Base-by-base conservation (phyloP, 1,140 invertebrate species). In the Drosophila athabasca region DNA sequence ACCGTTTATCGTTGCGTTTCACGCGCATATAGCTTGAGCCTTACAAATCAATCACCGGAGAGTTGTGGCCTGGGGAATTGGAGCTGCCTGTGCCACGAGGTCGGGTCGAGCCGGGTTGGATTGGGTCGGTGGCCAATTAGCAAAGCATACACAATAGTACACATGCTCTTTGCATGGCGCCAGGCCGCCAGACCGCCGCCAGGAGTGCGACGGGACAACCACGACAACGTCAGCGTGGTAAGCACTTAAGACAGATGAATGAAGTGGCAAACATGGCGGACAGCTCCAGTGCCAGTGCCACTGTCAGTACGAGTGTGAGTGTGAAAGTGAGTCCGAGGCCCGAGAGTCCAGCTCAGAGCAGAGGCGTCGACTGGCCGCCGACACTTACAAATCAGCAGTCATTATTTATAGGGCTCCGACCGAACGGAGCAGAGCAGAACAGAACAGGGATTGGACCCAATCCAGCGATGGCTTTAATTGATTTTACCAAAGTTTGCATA, bases 201-300 rank as follows among this genome's bases (percentile, higher is more conserved):
- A 22, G 17, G 29, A 41, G 24, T 45, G 26, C 55, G 55, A 50
- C 46, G 60, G 64, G 54, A 64, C 59, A 46, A 45, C 49, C 59
- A 45, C 54, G 65, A 70, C 58, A 62, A 57, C 45, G 59, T 65
- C 73, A 62, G 49, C 35, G 29, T 49, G 74, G 51, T 74, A 79
- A 84, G 81, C 81, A 79, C 77, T 84, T 85, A 85, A 85, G 82
- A 81, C 82, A 85, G 82, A 85, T 87, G 81, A 80, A 85, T 85
- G 82, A 85, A 85, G 77, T 85, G 82, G 81, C 77, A 85, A 85
- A 85, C 81, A 84, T 69, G 62, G 81, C 76, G 65, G 76, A 67
- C 77, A 76, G 72, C 62, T 75, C 69, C 75, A 75, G 64, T 69
- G 35, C 69, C 75, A 75, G 64, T 69, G 35, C 35, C 35, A 39